Percentiles rank a stretch among this genome's conserved stretches.
Evolutionary conservation across 2,113 vertebrate genomes (phyloP).

Genomic region (Eretmochelys imbricata): DNA sequence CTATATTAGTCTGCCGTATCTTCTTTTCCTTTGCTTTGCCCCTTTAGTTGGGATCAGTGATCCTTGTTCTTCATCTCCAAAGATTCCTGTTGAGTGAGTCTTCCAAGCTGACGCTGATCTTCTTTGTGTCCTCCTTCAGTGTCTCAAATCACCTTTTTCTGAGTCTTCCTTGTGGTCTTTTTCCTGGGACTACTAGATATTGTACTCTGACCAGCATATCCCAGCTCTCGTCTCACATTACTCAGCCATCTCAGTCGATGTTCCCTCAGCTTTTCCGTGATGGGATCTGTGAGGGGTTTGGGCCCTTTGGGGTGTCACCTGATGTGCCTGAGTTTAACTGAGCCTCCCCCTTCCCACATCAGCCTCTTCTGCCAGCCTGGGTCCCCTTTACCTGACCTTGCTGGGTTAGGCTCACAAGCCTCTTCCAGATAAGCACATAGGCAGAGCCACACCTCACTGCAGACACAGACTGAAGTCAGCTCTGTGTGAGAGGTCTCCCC

Average conservation of each 20-base stretch:
- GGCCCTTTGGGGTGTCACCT: too few relatives aligned
- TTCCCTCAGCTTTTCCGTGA: not conserved
- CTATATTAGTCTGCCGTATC: not conserved
- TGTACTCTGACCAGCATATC: not conserved
- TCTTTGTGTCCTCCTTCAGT: not conserved
- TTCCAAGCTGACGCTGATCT: not conserved
- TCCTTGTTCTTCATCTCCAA: not conserved
- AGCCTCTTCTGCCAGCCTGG: too few relatives aligned
- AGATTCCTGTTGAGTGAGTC: not conserved
- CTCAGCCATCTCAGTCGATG: not conserved
- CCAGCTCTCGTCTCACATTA: rapidly evolving
- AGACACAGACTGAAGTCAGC: too few relatives aligned
- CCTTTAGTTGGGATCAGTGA: not conserved
- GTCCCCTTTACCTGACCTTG: too few relatives aligned
- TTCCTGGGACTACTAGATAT: not conserved
- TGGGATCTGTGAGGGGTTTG: too few relatives aligned
- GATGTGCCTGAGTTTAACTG: too few relatives aligned
- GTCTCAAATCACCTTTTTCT: not conserved
- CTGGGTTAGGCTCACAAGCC: too few relatives aligned
- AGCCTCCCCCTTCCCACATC: too few relatives aligned
- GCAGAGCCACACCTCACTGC: too few relatives aligned
- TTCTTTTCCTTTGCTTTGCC: not conserved
- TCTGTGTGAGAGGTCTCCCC: too few relatives aligned
- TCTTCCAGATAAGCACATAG: too few relatives aligned
- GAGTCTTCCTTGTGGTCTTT: not conserved